Base-by-base conservation (phyloP, 2,797 vertebrate genomes). In the Petrocephalus sullivani region DNA sequence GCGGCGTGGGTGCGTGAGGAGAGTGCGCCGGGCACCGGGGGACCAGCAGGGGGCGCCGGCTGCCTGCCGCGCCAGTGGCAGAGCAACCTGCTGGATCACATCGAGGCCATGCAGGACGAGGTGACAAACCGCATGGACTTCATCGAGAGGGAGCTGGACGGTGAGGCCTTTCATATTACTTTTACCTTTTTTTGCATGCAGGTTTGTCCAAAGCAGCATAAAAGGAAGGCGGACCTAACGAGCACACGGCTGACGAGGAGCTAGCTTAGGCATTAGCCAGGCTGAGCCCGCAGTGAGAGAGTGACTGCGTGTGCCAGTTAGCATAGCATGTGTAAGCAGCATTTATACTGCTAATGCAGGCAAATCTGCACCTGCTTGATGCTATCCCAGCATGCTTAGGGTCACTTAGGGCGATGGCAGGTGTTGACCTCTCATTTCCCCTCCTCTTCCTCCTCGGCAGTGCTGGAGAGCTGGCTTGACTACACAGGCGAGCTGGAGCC, bases 401-500 rank as follows among this genome's bases (percentile, higher is more conserved):
- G 1, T 41, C 28, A 37, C 67, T 41, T 9, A 7, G 28, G 53
- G 53, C 53, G 2, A 54, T 7, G 0, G 67, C 14, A 14, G 10
- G 0, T 28, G 60, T 3, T 28, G 4, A 10, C 21, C 23, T 28
- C 21, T 12, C 21, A 12, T 64, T 0, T 12, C 67, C 12, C 78
- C 41, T 82, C 6, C 21, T 83, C 46, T 28, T 9, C n/a, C 37
- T 33, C 3, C 3, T 23, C 67, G 89, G 46, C 93, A 99, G 98
- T 98, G 53, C 90, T 99, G 88, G 98, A 99, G 94, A 98, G 97
- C 51, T 99, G 98, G 97, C 94, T 99, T 94, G 98, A 99, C 94
- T 98, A 98, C 91, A 98, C 97, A 0, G 98, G 98, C 23, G 98
- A 99, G 91, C 94, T 99, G 61, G 97, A 99, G 90, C 98, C 98